phyloP scores from a whole-genome alignment of 2,888 invertebrate genomes.

The Dinocampus coccinellae region DNA sequence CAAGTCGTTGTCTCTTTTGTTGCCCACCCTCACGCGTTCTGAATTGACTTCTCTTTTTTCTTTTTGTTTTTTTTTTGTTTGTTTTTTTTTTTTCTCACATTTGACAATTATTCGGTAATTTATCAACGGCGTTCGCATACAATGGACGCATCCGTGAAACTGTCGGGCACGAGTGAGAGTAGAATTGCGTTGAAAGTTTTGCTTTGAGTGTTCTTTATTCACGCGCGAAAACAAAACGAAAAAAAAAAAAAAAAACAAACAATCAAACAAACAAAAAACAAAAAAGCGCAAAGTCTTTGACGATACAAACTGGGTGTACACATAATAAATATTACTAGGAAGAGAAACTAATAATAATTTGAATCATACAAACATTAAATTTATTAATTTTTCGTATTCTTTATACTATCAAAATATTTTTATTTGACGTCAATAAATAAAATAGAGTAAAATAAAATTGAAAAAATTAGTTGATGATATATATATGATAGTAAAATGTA shows the following conservation, averaged over 20 bases:
- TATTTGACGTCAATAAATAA: not conserved
- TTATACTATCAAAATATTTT: too few species aligned
- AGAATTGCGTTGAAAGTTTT: slow-evolving; percentile 51
- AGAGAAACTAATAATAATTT: too few species aligned
- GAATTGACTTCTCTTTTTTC: slow-evolving; percentile 40
- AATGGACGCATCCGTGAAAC: slow-evolving; percentile 59
- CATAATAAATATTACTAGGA: slow-evolving; percentile 6
- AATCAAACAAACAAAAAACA: too few species aligned
- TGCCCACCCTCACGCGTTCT: slow-evolving; percentile 15
- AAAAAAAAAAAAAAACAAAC: too few species aligned
- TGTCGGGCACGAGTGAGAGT: slow-evolving; percentile 49
- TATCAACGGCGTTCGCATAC: slow-evolving; percentile 67
- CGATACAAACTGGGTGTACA: slow-evolving; percentile 47
- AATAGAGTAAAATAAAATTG: not conserved
- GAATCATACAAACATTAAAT: not conserved
- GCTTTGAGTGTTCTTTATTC: slow-evolving; percentile 43
- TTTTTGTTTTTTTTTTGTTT: slow-evolving; percentile 34
- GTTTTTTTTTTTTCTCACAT: slow-evolving; percentile 59
- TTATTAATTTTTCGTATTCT: too few species aligned
- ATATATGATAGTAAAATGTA: not conserved
- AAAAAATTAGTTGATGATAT: too few species aligned
- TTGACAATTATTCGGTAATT: slow-evolving; percentile 70
- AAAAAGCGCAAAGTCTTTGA: too few species aligned
- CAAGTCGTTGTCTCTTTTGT: slow-evolving; percentile 16
- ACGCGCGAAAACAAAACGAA: slow-evolving; percentile 22